Evolutionary conservation across 2,888 invertebrate genomes (phyloP), one percentile per base, ranked within the genome.

Genomic region (Drosophila paracracens): DNA sequence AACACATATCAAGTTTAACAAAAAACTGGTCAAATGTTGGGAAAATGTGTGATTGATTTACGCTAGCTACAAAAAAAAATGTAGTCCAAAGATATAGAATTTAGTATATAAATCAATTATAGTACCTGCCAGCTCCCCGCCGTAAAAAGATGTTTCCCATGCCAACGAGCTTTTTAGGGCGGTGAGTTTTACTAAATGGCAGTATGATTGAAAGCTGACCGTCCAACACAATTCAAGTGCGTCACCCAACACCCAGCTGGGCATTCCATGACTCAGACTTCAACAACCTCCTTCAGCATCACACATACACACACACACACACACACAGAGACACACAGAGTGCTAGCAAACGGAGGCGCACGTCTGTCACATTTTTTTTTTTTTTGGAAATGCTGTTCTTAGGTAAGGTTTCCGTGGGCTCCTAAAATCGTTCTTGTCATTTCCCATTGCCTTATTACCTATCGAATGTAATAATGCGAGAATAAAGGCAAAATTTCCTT

Each of bases 171-270:
- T 33, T 62, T 36, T 71, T 53, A 53, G 31, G 25, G 52, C 52
- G 27, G 25, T 62, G 48, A 60, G 69, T 70, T 60, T 1, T 48
- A 53, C 84, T 74, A 81, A 87, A 86, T 79, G 75, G 74, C 69
- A 84, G 58, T 79, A 73, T 87, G 89, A 89, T 87, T 86, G 89
- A 81, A 79, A 76, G 76, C 70, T 82, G 76, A 64, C 72, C 74
- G 40, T 43, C 38, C 53, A 38, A 21, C 61, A 59, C 61, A 51
- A 64, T 52, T 6, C 48, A 53, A 62, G 56, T 60, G 27, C 51
- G 61, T 70, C 60, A 66, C 50, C 58, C 60, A 53, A 77, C 74
- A 48, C 52, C 59, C 43, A 50, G 40, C 56, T 48, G 48, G 59
- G 38, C 48, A 51, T 62, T 61, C 79, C 74, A 79, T 63, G 61